These are phyloP conservation scores for Pinna nobilis DNA, from an alignment of 1,140 invertebrate species.

Conservation along the genomic window DNA sequence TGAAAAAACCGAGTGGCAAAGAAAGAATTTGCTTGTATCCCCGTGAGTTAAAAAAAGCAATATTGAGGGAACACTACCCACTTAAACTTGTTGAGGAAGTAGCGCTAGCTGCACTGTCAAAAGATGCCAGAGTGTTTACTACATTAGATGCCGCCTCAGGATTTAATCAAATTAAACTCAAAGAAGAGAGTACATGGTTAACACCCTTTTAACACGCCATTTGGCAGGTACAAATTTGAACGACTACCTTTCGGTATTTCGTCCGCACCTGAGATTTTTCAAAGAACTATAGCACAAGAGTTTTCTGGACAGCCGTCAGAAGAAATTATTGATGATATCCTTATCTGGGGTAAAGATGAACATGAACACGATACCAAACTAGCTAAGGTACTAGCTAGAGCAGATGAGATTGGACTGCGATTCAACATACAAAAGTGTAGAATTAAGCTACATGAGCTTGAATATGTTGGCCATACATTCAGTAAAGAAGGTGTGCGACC, in stretches of 20 bases:
- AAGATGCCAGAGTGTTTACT: constrained; percentile 27
- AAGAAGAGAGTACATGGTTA: constrained; percentile 51
- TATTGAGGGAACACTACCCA: constrained; percentile 62
- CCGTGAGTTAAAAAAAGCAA: constrained; percentile 74
- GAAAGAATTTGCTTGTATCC: constrained; percentile 77
- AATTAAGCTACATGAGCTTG: constrained; percentile 1
- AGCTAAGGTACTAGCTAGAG: constrained; percentile 32
- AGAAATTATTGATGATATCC: constrained; percentile 44
- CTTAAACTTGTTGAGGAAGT: constrained; percentile 40
- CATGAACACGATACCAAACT: constrained; percentile 46
- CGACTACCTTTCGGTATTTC: constrained; percentile 72
- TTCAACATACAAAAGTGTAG: constrained; percentile 25
- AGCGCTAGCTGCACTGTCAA: constrained; percentile 1
- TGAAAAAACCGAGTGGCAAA: constrained; percentile 50
- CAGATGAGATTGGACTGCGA: constrained; percentile 11
- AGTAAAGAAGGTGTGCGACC: constrained; percentile 62
- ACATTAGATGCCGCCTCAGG: constrained; percentile 51
- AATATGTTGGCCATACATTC: constrained; percentile 51
- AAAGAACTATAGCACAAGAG: constrained; percentile 27
- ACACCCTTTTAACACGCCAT: constrained; percentile 75
- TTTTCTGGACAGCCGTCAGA: constrained; percentile 35
- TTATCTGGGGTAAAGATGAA: constrained; percentile 29
- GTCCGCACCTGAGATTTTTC: constrained; percentile 41
- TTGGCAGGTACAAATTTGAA: constrained; percentile 68
- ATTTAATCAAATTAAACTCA: constrained; percentile 71